Base-by-base conservation (phyloP, 1,140 invertebrate species). In the Macrostomum lignano region DNA sequence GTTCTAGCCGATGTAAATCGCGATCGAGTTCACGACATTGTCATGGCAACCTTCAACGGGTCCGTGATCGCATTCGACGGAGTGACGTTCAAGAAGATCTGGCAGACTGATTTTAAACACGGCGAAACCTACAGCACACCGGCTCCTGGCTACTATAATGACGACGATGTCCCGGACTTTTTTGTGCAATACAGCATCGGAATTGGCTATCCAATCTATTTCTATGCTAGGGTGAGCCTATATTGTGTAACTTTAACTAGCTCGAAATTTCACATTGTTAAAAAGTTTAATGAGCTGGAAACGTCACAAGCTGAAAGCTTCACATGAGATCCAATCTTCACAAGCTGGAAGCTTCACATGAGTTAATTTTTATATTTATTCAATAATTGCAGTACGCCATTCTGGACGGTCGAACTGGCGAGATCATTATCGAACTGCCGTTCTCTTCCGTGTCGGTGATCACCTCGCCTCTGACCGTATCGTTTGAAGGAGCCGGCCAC, bases 131-230 rank as follows among this genome's bases (percentile, higher is more conserved):
- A 61, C 40, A 74, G 72, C 44, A 67, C 71, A 38, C 73, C 74
- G 21, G 67, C 72, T 17, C 71, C 72, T 13, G 73, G 71, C 4
- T 75, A 69, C 49, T 79, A 73, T 40, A 73, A 77, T 47, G 64
- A 68, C 39, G 74, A 78, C 47, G 59, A 68, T 36, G 53, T 72
- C n/a, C 73, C 73, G 1, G 74, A 78, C 45, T 73, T 79, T 42
- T 63, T 77, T 52, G 63, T 79, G 0, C 72, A 74, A 43, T 73
- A 72, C 46, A 67, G 73, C 44, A 64, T 65, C 37, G 72, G 71
- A 1, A 67, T 69, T 1, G 70, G 67, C 6, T 74, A 67, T 51
- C 70, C 72, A 1, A 55, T 70, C 0, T 74, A 73, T 48, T 74
- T 73, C 50, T 70, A 72, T 42, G 70, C 73, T 4, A 55, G 68